Evolutionary conservation across 2,113 vertebrate genomes (phyloP).

Genomic region (Campylomormyrus tamandua): DNA sequence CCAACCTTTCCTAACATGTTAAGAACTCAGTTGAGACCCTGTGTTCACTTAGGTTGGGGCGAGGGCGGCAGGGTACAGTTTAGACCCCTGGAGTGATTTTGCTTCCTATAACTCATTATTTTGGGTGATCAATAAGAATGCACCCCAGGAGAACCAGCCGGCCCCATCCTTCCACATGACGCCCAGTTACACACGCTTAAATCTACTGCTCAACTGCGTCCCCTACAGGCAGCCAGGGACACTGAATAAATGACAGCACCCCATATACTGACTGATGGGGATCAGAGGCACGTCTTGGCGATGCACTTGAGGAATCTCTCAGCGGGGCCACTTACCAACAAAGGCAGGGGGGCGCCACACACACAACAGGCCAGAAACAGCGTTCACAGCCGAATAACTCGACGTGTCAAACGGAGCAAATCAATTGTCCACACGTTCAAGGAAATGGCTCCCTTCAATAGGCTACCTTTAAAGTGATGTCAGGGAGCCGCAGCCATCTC

Average conservation of each 20-base stretch:
- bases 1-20: neutral
- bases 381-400: neutral
- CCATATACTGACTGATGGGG: neutral
- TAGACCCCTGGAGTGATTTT: neutral
- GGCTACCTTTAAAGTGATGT: conserved; percentile 5
- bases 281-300: neutral
- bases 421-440: conserved; percentile 4
- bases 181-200: neutral
- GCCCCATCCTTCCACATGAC: neutral
- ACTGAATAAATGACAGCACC: neutral
- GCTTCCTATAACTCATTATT: neutral
- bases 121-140: neutral
- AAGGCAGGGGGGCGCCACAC: neutral
- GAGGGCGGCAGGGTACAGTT: neutral
- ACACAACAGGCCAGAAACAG: neutral
- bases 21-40: neutral
- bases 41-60: neutral
- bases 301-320: neutral
- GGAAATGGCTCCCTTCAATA: neutral
- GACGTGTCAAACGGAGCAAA: conserved; percentile 13
- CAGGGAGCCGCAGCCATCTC: neutral
- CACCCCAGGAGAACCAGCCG: neutral
- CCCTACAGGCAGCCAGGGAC: neutral
- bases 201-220: neutral
- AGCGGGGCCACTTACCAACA: too few relatives aligned